A percentile compares a stretch with the other conserved stretches of the same genome.
Evolutionary conservation across 1,140 invertebrate species (phyloP).

Genomic region (Leptopilina clavipes): DNA sequence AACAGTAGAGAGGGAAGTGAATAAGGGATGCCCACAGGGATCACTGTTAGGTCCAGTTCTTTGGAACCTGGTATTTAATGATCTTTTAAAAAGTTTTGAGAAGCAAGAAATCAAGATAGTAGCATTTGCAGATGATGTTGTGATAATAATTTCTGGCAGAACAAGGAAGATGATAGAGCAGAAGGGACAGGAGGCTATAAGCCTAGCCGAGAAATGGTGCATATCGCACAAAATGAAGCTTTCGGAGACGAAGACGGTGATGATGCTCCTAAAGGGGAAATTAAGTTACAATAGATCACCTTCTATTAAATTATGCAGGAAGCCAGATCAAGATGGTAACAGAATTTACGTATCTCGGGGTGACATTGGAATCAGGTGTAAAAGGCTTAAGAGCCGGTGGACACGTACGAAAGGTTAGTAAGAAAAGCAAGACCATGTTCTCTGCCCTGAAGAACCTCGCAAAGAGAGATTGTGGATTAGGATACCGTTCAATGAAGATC

Average conservation of each 20-base stretch:
- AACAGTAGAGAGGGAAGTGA: constrained; percentile 48
- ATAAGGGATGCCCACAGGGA: constrained; percentile 71
- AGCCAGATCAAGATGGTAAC: too few species aligned
- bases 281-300: too few species aligned
- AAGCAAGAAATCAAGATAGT: constrained; percentile 47
- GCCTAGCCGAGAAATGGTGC: constrained; percentile 52
- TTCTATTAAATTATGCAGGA: too few species aligned
- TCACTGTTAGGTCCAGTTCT: constrained; percentile 68
- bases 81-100: constrained; percentile 56
- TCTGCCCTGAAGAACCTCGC: too few species aligned
- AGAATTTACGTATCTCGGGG: too few species aligned
- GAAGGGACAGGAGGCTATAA: constrained; percentile 36
- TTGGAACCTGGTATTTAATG: constrained; percentile 71
- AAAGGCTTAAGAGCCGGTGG: too few species aligned
- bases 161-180: constrained; percentile 52
- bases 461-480: too few species aligned
- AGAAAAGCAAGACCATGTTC: too few species aligned
- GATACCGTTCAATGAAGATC: constrained; percentile 38
- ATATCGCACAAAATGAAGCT: constrained; percentile 44
- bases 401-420: too few species aligned
- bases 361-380: too few species aligned
- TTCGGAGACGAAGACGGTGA: constrained; percentile 6
- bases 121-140: constrained; percentile 68
- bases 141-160: constrained; percentile 56
- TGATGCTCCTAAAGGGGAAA: too few species aligned